Evolutionary conservation across 2,888 invertebrate species (phyloP), one percentile per base, ranked within the genome.

Genomic region (Acanthosoma haemorrhoidale): DNA sequence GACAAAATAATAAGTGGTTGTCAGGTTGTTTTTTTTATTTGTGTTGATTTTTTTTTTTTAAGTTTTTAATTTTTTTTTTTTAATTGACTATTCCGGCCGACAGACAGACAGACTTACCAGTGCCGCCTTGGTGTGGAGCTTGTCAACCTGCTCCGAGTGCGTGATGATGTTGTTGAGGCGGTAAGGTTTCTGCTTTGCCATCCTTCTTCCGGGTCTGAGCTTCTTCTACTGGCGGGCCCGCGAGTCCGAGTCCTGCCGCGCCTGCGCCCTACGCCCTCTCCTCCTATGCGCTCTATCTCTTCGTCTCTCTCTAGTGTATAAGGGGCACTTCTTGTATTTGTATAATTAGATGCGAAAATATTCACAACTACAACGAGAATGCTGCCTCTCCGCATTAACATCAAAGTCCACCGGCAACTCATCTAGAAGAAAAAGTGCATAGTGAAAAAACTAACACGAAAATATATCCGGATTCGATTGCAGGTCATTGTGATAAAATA

Each of bases 171-270:
- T 67, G 57, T 51, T 67, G 67, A 67, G 67, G 25, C 39, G 36
- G 57, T 67, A 57, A n/a, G 67, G 67, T 16, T 43, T 67, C 32
- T 31, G 67, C 57, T 67, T 67, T 32, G 67, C 51, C 67, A 67
- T 67, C 57, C 67, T 67, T 39, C 64, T 64, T 39, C 38, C 25
- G 25, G 1, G 64, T 29, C 41, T 39, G 25, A 25, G 41, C 38
- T 64, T 64, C 64, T 64, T 64, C 64, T 39, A 64, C 64, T 64
- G 64, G 11, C 31, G 29, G 38, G 25, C 21, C 39, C 21, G 34
- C 41, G 39, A 29, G 57, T 21, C 57, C 41, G 21, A n/a, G 15
- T 41, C 25, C 41, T 25, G 38, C 15, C 64, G 38, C 64, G 39
- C 61, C 32, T 29, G 25, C 39, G 39, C 29, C 21, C 64, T 41